These are phyloP conservation scores for Zele albiditarsus DNA, from an alignment of 2,888 invertebrate species.

Conservation along the genomic window DNA sequence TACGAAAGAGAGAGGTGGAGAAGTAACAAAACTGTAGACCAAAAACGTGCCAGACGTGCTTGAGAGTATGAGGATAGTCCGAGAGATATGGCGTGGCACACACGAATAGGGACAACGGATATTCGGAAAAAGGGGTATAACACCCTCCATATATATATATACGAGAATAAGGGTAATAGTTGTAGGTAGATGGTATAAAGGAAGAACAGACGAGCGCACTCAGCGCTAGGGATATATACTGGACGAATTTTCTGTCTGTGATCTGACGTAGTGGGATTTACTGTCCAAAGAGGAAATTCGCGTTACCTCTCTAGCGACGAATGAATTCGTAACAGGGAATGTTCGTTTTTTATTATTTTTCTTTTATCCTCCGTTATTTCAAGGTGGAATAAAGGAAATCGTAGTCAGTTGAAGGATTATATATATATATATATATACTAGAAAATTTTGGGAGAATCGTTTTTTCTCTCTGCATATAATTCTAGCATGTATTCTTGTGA, in stretches of 20 bases:
- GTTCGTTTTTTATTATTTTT: conserved; percentile 7
- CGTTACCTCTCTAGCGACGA: conserved; percentile 54
- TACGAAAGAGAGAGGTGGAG: neutral
- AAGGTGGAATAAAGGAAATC: too few species aligned
- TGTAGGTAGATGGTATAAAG: conserved; percentile 57
- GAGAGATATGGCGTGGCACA: neutral
- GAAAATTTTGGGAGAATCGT: too few species aligned
- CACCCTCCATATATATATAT: neutral
- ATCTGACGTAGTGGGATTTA: conserved; percentile 63
- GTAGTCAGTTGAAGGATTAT: too few species aligned
- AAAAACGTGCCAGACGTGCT: neutral
- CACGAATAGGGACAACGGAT: conserved; percentile 41
- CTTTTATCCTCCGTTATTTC: neutral
- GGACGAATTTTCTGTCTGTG: conserved; percentile 48
- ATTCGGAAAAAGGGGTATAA: conserved; percentile 50
- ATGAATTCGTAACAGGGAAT: conserved; percentile 58
- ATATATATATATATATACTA: too few species aligned
- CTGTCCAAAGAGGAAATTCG: conserved; percentile 60
- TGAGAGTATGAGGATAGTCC: neutral
- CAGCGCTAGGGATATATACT: conserved; percentile 52
- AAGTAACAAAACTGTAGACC: neutral
- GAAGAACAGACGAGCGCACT: conserved; percentile 62
- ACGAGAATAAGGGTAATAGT: neutral
- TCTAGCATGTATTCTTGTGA: too few species aligned
- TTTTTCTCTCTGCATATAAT: too few species aligned